Evolutionary conservation across 2,888 invertebrate genomes (phyloP).

Genomic region (Nasonovia ribisnigri): DNA sequence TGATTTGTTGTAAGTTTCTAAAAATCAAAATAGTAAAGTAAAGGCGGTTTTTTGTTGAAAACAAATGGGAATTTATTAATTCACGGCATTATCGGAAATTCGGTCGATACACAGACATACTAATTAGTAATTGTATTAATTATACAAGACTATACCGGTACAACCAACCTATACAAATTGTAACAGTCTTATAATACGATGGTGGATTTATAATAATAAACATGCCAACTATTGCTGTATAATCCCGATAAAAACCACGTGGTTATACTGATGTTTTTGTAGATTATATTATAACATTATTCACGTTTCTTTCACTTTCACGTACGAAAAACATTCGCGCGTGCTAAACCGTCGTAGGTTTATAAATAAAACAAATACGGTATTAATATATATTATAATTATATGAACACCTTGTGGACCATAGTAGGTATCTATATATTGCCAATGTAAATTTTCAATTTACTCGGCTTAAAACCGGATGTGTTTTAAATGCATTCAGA

Average conservation of each 20-base stretch:
- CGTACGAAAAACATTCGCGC: constrained; percentile 11
- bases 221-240: neutral
- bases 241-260: neutral
- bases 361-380: constrained; percentile 46
- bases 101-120: neutral
- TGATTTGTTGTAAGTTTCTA: neutral
- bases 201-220: neutral
- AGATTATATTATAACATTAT: constrained; percentile 21
- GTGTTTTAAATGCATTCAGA: constrained; percentile 12
- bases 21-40: neutral
- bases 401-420: neutral
- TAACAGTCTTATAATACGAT: neutral
- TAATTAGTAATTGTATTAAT: too few relatives aligned
- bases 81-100: neutral
- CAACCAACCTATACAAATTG: neutral
- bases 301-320: constrained; percentile 62
- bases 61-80: neutral
- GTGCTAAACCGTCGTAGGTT: neutral
- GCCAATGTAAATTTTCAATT: constrained; percentile 37
- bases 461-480: constrained; percentile 41
- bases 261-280: neutral
- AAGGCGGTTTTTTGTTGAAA: neutral
- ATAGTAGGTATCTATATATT: neutral
- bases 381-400: neutral
- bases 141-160: neutral